phyloP scores from a whole-genome alignment of 53 echinoderm and acorn worm species.

The Antedon mediterranea region DNA sequence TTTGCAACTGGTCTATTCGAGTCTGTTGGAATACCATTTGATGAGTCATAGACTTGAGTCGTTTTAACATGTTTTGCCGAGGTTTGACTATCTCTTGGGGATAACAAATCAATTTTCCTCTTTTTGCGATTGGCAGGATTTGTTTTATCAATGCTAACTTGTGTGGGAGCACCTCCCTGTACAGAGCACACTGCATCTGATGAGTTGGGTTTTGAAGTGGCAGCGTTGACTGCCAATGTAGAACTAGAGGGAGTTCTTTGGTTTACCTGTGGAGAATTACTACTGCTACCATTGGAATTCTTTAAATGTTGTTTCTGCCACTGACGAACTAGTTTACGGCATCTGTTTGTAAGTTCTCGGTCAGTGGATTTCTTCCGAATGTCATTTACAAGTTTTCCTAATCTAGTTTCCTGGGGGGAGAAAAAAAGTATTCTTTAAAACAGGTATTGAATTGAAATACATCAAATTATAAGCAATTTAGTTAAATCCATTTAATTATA shows the following conservation, averaged over 20 bases:
- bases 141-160: conserved; percentile 61
- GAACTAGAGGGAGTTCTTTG: conserved; percentile 10
- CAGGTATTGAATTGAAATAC: background rate
- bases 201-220: conserved; percentile 10
- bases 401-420: conserved; percentile 65
- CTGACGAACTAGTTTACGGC: conserved; percentile 53
- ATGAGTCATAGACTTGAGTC: background rate
- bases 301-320: conserved; percentile 65
- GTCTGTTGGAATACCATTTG: background rate
- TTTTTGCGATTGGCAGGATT: conserved; percentile 68
- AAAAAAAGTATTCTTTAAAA: conserved; percentile 3
- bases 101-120: conserved; percentile 43
- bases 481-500: too few relatives aligned
- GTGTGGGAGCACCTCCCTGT: conserved; percentile 6
- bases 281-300: background rate
- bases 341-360: conserved; percentile 48
- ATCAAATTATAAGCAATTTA: too few relatives aligned
- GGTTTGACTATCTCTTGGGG: conserved; percentile 14
- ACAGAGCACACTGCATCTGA: background rate
- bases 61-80: background rate
- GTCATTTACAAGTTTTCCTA: conserved; percentile 84
- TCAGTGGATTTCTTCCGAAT: conserved; percentile 71
- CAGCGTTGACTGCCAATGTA: background rate
- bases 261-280: conserved; percentile 9
- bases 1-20: background rate